A percentile compares a stretch with the other conserved stretches of the same genome.
Conservation (phyloP, 2,113 vertebrate genomes). For the Archocentrus centrarchus region DNA sequence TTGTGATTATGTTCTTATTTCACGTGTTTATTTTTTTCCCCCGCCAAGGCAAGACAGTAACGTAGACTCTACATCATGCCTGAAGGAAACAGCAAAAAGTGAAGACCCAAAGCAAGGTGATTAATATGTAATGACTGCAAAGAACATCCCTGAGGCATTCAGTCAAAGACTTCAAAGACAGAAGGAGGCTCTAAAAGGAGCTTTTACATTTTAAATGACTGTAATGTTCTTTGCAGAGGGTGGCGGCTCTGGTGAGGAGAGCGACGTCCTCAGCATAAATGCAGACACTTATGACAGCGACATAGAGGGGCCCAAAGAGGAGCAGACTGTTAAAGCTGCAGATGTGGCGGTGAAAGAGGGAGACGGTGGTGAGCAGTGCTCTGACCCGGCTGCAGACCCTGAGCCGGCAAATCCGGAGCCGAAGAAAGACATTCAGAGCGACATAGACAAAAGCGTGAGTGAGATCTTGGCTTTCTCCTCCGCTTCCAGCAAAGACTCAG, state of each 20-base stretch:
- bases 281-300: constrained; percentile 96
- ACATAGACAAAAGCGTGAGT: constrained; percentile 95
- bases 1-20: not conserved
- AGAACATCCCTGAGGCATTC: not conserved
- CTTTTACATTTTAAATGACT: not conserved
- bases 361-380: constrained; percentile 28
- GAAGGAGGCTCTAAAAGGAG: not conserved
- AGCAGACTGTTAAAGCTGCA: constrained; percentile 75
- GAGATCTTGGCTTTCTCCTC: constrained; percentile 90
- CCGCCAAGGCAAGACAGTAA: constrained; percentile 87
- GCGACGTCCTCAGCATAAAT: constrained; percentile 96
- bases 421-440: constrained; percentile 91
- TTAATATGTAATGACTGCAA: constrained; percentile 9
- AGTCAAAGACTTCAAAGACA: constrained; percentile 6
- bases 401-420: constrained; percentile 77
- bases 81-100: constrained; percentile 82
- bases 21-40: not conserved
- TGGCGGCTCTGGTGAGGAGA: constrained; percentile 88
- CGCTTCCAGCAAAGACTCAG: constrained; percentile 60
- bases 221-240: constrained; percentile 79
- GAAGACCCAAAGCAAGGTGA: constrained; percentile 90
- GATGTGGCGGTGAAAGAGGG: not conserved
- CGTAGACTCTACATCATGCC: constrained; percentile 87
- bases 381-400: constrained; percentile 53
- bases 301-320: constrained; percentile 91